Conservation (phyloP, 2,888 invertebrate species). For the Arge pagana region DNA sequence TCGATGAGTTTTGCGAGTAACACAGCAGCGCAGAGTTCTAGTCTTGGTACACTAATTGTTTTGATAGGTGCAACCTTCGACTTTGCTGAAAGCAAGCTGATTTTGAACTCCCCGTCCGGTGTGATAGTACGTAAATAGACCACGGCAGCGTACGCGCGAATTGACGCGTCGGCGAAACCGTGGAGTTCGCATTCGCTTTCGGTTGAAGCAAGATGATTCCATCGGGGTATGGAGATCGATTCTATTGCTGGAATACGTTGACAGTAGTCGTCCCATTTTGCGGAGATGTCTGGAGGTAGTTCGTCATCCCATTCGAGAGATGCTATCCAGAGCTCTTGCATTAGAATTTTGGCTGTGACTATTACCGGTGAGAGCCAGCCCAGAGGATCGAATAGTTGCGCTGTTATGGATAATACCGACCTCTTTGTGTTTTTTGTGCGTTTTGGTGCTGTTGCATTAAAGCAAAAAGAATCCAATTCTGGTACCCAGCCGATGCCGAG, state of each 20-base stretch:
- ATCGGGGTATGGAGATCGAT: slow-evolving; percentile 6
- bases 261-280: slow-evolving; percentile 3
- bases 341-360: slow-evolving; percentile 11
- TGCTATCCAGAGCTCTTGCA: slow-evolving; percentile 17
- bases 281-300: background rate
- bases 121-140: slow-evolving; percentile 3
- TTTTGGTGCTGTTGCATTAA: background rate
- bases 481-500: background rate
- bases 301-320: slow-evolving; percentile 20
- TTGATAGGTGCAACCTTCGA: slow-evolving; percentile 25
- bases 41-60: slow-evolving; percentile 22
- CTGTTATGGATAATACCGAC: background rate
- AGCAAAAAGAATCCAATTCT: background rate
- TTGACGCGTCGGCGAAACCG: slow-evolving; percentile 21
- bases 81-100: slow-evolving; percentile 18
- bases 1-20: slow-evolving; percentile 21
- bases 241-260: background rate
- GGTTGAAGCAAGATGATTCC: background rate
- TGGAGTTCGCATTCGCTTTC: slow-evolving; percentile 13
- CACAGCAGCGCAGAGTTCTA: slow-evolving; percentile 29
- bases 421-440: background rate
- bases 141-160: slow-evolving; percentile 17
- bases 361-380: slow-evolving; percentile 13
- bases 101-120: background rate
- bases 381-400: slow-evolving; percentile 20